These are phyloP conservation scores for Rhabdomys dilectus DNA, from an alignment of 2,113 vertebrate genomes.

Conservation along the genomic window DNA sequence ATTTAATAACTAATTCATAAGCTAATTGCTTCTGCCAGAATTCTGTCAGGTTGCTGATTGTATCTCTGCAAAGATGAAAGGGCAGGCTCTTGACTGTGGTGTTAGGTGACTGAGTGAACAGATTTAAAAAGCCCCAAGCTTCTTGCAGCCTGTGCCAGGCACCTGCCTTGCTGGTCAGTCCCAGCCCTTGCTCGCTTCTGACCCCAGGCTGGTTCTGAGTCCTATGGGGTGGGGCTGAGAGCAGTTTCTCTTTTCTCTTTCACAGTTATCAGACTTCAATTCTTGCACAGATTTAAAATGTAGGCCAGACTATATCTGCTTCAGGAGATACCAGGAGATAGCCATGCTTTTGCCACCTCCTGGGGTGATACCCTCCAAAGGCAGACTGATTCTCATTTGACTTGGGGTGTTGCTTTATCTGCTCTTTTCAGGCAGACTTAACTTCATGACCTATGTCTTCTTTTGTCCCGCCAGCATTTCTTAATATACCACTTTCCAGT, in stretches of 20 bases:
- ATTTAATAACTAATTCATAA: slow-evolving; percentile 73
- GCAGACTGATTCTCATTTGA: background rate
- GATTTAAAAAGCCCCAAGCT: background rate
- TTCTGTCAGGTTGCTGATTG: slow-evolving; percentile 58
- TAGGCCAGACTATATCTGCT: background rate
- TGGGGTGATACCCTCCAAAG: background rate
- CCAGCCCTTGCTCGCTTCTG: background rate
- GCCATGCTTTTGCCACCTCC: background rate
- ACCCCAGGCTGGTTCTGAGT: background rate
- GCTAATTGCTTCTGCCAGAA: slow-evolving; percentile 73
- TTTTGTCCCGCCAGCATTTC: background rate
- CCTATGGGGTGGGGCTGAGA: too few relatives aligned
- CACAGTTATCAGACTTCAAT: background rate
- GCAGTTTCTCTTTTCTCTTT: background rate
- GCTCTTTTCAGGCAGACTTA: background rate
- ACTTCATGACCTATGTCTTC: background rate
- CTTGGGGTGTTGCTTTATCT: background rate
- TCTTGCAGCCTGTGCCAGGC: background rate
- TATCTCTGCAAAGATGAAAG: slow-evolving; percentile 65
- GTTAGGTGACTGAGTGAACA: background rate
- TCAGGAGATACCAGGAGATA: background rate
- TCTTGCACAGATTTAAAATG: background rate
- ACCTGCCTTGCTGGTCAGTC: background rate
- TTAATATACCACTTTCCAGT: background rate
- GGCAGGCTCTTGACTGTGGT: slow-evolving; percentile 34